These are phyloP conservation scores for Drosophila lacteicornis DNA, from an alignment of 1,140 invertebrate species.

Conservation along the genomic window DNA sequence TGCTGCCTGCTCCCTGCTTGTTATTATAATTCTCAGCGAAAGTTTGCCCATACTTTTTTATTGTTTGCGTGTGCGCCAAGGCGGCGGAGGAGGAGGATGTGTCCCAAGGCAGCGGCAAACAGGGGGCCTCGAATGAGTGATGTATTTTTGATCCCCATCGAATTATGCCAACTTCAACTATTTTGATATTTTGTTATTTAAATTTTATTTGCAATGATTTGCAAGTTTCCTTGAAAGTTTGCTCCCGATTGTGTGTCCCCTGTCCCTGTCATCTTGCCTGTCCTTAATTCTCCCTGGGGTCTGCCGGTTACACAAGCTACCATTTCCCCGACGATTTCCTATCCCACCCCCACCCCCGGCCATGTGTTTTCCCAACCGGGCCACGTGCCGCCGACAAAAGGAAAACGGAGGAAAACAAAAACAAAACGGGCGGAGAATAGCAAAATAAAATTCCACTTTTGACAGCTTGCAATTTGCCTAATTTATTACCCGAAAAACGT, in stretches of 20 bases:
- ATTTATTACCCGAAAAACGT: constrained; percentile 63
- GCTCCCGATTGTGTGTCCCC: background rate
- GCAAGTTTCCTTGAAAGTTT: constrained; percentile 36
- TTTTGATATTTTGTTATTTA: constrained; percentile 29
- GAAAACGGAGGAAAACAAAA: constrained; percentile 36
- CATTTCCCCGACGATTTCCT: background rate
- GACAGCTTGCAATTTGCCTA: constrained; percentile 72
- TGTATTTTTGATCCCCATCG: constrained; percentile 34
- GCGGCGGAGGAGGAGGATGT: constrained; percentile 20
- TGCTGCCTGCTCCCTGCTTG: constrained; percentile 34
- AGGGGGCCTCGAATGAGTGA: constrained; percentile 18
- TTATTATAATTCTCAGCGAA: constrained; percentile 64
- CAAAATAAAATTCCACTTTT: constrained; percentile 58
- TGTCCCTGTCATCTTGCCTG: constrained; percentile 5
- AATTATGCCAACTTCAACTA: constrained; percentile 35
- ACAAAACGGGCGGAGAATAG: constrained; percentile 37
- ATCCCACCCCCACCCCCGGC: background rate
- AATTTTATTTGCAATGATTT: constrained; percentile 32
- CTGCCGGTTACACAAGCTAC: constrained; percentile 23
- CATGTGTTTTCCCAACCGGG: constrained; percentile 47
- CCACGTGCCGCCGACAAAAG: constrained; percentile 30
- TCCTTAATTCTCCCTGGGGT: constrained; percentile 28
- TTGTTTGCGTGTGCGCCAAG: constrained; percentile 62
- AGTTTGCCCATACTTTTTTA: constrained; percentile 46
- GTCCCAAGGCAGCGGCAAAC: background rate